Evolutionary conservation across 2,888 invertebrate genomes (phyloP).

Genomic region (Aproaerema taeniolella): DNA sequence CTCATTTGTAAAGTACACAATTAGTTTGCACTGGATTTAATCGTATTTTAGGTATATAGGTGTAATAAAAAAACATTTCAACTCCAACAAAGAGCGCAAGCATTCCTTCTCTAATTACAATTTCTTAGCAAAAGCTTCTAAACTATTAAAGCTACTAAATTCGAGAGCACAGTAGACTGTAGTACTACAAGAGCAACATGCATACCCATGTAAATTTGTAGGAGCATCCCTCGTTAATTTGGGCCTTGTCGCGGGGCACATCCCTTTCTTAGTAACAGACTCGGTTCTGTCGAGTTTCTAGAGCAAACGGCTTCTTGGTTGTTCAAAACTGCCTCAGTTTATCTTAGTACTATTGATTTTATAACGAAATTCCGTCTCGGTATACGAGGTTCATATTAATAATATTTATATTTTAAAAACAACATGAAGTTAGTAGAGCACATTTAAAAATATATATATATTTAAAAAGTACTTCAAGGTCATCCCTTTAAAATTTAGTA

Average conservation of each 20-base stretch:
- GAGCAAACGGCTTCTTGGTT: conserved; percentile 40
- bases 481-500: no score
- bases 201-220: conserved; percentile 70
- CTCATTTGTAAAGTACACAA: no score
- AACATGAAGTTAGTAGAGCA: no score
- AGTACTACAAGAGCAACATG: conserved; percentile 59
- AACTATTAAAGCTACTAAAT: conserved; percentile 70
- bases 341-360: conserved; percentile 44
- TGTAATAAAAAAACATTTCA: no score
- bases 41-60: no score
- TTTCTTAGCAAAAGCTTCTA: conserved; percentile 46
- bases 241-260: conserved; percentile 63
- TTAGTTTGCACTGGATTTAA: no score
- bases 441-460: no score
- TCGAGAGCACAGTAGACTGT: conserved; percentile 41
- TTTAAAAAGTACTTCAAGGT: no score
- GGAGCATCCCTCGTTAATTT: conserved; percentile 62
- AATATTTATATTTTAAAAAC: no score
- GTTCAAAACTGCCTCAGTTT: conserved; percentile 45
- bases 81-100: no score
- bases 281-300: conserved; percentile 28
- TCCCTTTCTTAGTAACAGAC: conserved; percentile 63
- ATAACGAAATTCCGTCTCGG: no score
- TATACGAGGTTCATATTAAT: no score
- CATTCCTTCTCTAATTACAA: conserved; percentile 53